Percentiles rank a stretch among this genome's conserved stretches.
phyloP scores from a whole-genome alignment of 2,888 invertebrate species.

The Parascotia fuliginaria region DNA sequence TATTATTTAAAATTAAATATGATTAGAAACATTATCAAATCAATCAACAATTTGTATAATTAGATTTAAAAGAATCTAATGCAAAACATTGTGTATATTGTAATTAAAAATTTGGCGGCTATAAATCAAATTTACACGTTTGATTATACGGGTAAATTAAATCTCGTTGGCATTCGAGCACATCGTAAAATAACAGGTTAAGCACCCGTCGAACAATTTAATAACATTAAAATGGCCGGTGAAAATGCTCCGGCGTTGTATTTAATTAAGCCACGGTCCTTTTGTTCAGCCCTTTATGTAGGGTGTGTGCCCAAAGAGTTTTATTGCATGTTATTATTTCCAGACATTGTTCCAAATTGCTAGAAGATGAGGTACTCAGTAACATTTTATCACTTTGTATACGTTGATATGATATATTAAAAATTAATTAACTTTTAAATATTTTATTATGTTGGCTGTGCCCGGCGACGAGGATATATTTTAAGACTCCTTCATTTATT shows the following conservation, averaged over 20 bases:
- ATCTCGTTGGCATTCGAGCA: conserved; percentile 67
- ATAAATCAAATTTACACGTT: conserved; percentile 37
- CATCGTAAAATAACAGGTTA: conserved; percentile 73
- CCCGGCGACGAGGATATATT: no score
- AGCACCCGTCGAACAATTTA: conserved; percentile 79
- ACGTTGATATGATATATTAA: conserved; percentile 1
- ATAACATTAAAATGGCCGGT: conserved; percentile 80
- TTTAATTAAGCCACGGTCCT: conserved; percentile 78
- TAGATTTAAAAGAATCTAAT: no score
- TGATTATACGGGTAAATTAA: conserved; percentile 64
- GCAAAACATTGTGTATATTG: conserved; percentile 1
- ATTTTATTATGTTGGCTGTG: background rate
- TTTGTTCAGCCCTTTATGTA: conserved; percentile 63
- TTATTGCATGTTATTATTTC: conserved; percentile 73
- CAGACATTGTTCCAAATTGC: conserved; percentile 53
- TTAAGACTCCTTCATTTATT: no score
- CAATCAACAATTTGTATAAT: no score
- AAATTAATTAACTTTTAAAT: background rate
- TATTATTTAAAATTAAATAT: no score
- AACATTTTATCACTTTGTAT: conserved; percentile 36
- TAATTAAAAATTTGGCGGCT: conserved; percentile 22
- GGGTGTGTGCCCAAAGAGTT: conserved; percentile 60
- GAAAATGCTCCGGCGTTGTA: conserved; percentile 71
- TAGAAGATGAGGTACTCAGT: conserved; percentile 33
- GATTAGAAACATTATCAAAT: no score